Evolutionary conservation across 2,113 vertebrate genomes (phyloP).

Genomic region (Ptilonorhynchus violaceus): DNA sequence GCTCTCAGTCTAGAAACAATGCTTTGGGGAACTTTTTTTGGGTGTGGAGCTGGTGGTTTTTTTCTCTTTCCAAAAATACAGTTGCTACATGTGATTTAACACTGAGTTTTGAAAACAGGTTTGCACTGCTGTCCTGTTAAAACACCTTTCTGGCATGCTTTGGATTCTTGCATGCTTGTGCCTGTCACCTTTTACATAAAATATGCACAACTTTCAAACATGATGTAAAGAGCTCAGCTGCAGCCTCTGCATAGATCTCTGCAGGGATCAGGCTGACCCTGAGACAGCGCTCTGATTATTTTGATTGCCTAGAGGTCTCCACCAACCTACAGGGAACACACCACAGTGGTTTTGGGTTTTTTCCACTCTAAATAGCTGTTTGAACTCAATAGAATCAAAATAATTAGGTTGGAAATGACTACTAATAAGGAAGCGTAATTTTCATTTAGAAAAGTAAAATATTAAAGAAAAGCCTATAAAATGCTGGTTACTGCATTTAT

Average conservation of each 20-base stretch:
- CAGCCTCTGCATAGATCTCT: background rate
- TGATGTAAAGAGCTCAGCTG: background rate
- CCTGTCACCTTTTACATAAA: background rate
- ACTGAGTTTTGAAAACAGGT: background rate
- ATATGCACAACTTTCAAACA: background rate
- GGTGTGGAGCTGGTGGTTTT: no score
- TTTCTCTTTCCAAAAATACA: background rate
- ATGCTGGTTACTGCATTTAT: background rate
- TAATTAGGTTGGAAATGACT: conserved; percentile 21
- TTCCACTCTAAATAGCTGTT: conserved; percentile 9
- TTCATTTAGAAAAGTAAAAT: background rate
- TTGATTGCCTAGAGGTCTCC: conserved; percentile 6
- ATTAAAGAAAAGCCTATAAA: background rate
- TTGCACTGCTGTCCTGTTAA: background rate
- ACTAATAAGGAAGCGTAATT: background rate
- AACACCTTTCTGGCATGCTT: background rate
- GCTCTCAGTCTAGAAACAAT: background rate
- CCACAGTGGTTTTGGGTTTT: background rate
- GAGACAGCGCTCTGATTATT: background rate
- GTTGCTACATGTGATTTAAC: background rate
- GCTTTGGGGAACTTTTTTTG: background rate
- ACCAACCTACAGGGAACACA: background rate
- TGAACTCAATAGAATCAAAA: background rate
- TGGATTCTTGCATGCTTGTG: background rate
- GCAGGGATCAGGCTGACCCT: background rate